Conservation (phyloP, 2,113 vertebrate genomes). For the Gymnogyps californianus region DNA sequence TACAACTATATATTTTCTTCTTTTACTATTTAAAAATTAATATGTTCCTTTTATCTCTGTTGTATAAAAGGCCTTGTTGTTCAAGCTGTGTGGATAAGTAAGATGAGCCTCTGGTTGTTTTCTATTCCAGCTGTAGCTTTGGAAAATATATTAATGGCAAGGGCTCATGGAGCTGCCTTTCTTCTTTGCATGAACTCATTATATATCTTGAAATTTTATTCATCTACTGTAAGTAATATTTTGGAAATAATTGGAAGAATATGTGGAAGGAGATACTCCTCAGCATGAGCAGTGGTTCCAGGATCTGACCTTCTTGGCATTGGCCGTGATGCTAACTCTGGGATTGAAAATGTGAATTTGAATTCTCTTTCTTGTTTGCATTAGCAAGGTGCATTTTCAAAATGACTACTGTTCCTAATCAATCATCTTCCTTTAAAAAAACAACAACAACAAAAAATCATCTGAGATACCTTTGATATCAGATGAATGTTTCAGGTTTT, state of each 20-base stretch:
- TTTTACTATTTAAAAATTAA: slow-evolving; percentile 48
- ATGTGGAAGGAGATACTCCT: not conserved
- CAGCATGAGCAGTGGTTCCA: not conserved
- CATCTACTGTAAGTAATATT: not conserved
- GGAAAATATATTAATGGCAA: not conserved
- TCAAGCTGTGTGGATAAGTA: not conserved
- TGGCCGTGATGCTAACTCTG: not conserved
- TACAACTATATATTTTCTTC: slow-evolving; percentile 29
- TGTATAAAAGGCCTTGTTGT: not conserved
- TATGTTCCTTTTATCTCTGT: not conserved
- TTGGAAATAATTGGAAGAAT: not conserved
- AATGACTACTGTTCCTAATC: not conserved
- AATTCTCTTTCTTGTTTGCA: not conserved
- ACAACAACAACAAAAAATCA: too few relatives aligned
- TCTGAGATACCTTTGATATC: not conserved
- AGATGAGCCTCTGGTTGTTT: not conserved
- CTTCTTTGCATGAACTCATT: not conserved
- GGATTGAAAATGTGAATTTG: not conserved
- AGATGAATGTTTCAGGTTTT: not conserved
- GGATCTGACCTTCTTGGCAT: not conserved
- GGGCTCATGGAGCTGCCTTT: not conserved
- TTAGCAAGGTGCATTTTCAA: not conserved
- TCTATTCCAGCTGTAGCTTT: not conserved
- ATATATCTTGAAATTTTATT: not conserved
- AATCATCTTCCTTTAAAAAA: not conserved